Conservation (phyloP, 2,113 vertebrate genomes). For the Aegotheles bennettii region DNA sequence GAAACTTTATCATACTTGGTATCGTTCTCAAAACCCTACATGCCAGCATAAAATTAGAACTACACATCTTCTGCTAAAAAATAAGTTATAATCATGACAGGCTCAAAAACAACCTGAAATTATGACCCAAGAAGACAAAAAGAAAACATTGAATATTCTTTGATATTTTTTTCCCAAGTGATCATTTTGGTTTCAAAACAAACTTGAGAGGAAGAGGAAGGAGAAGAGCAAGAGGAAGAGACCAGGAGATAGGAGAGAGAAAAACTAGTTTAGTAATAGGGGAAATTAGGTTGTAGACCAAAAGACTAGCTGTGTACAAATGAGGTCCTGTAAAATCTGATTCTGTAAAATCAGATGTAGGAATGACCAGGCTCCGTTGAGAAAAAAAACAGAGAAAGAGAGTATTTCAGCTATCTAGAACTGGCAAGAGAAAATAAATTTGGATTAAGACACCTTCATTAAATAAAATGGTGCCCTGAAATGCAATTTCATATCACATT, state of each 20-base stretch:
- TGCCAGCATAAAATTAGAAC: background rate
- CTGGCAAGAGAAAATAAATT: background rate
- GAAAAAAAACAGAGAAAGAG: background rate
- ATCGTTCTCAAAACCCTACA: fast-evolving
- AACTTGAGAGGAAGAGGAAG: background rate
- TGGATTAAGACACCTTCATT: background rate
- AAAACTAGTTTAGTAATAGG: background rate
- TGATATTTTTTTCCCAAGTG: fast-evolving
- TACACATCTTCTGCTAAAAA: background rate
- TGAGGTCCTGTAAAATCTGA: fast-evolving
- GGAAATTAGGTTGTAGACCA: background rate
- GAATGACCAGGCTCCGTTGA: background rate
- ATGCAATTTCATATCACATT: background rate
- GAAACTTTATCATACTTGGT: background rate
- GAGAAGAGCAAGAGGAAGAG: background rate
- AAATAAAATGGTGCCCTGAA: background rate
- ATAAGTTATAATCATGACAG: background rate
- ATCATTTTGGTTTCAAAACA: background rate
- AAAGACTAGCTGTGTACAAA: background rate
- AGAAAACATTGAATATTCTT: fast-evolving
- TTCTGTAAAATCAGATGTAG: background rate
- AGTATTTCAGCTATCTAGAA: background rate
- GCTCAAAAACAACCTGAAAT: background rate
- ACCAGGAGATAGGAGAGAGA: background rate
- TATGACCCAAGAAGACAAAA: background rate